Percentiles rank a stretch among this genome's conserved stretches.
These are phyloP conservation scores for Rhipidura dahli DNA, from an alignment of 2,113 vertebrate genomes.

Conservation along the genomic window DNA sequence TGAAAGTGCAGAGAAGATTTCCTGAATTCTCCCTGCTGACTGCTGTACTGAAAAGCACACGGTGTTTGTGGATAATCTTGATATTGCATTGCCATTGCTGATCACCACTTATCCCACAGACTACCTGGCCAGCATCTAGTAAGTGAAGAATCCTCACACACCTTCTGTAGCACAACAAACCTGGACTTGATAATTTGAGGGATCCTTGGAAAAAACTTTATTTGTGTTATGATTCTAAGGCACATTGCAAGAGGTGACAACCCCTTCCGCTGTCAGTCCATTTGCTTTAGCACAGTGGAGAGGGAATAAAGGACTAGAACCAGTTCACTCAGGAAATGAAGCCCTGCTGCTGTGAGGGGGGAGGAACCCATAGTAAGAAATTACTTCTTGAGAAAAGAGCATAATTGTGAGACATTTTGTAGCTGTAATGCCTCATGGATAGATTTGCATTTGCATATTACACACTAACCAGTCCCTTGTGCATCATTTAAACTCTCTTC, in stretches of 20 bases:
- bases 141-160: not conserved
- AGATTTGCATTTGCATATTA: conserved; percentile 44
- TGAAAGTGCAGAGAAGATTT: not conserved
- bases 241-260: rapidly evolving
- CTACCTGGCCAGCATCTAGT: not conserved
- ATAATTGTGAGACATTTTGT: conserved; percentile 36
- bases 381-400: not conserved
- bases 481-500: conserved; percentile 9
- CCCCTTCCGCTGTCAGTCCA: not conserved
- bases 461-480: conserved; percentile 20
- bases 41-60: not conserved
- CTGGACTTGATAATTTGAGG: not conserved
- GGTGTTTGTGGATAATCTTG: not conserved
- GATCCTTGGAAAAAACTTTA: not conserved
- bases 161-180: not conserved
- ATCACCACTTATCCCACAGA: not conserved
- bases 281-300: not conserved
- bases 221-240: not conserved
- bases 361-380: not conserved
- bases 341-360: not conserved
- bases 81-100: not conserved
- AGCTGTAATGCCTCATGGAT: not conserved
- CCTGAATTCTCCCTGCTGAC: not conserved
- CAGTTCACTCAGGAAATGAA: not conserved
- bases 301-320: not conserved